A percentile compares a stretch with the other conserved stretches of the same genome.
These are phyloP conservation scores for Toxostoma redivivum DNA, from an alignment of 2,113 vertebrate genomes.

Conservation along the genomic window DNA sequence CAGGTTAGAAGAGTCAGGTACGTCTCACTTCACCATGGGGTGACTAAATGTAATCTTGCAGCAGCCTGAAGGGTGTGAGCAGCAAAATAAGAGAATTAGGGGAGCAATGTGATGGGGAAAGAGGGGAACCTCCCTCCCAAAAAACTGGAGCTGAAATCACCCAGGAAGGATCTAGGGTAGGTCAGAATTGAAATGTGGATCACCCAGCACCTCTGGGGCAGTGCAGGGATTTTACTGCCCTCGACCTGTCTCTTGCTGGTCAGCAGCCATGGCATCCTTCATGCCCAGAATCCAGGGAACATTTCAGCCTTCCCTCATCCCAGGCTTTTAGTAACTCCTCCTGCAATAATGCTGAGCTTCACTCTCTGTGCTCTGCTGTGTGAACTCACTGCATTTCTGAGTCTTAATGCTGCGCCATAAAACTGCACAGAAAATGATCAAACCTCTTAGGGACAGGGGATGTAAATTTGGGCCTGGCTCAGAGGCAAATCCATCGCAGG, in stretches of 20 bases:
- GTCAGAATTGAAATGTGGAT: neutral
- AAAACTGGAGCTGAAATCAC: neutral
- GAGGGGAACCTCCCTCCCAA: rapidly evolving
- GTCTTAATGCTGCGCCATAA: neutral
- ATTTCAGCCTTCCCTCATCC: neutral
- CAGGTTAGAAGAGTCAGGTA: neutral
- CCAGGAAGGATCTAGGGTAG: neutral
- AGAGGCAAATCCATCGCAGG: neutral
- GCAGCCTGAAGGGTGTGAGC: neutral
- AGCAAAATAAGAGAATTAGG: neutral
- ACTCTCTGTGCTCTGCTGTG: neutral
- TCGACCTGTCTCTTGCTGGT: neutral
- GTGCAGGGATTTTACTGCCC: neutral
- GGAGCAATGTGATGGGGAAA: neutral
- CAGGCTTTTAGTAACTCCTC: neutral
- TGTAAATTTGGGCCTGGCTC: neutral
- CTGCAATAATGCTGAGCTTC: neutral
- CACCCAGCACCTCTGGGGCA: neutral
- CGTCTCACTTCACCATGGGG: neutral
- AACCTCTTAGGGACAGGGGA: neutral
- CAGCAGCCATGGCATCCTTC: neutral
- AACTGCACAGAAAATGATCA: neutral
- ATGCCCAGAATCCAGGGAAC: neutral
- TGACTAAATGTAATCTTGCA: neutral
- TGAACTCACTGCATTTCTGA: neutral